phyloP scores from a whole-genome alignment of 2,888 invertebrate genomes.

The Tipula unca region DNA sequence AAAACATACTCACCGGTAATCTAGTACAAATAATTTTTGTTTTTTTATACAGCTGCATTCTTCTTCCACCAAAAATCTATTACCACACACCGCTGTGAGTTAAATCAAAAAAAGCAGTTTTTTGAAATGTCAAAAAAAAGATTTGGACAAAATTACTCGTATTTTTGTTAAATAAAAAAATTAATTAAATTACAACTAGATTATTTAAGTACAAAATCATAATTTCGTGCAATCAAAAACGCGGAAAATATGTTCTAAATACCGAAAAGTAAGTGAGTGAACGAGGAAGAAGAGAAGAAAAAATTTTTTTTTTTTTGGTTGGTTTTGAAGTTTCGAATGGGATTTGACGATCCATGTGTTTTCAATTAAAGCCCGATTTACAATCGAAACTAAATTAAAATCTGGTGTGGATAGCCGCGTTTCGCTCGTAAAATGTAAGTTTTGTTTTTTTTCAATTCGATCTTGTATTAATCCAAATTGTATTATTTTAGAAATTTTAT shows the following conservation, averaged over 20 bases:
- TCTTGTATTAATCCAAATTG: not conserved
- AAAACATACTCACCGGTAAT: not conserved
- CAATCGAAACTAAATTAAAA: not conserved
- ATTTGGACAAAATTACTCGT: not conserved
- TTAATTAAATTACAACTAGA: not conserved
- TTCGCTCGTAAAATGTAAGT: slow-evolving; percentile 3
- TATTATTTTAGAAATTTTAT: not conserved
- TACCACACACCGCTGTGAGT: not conserved
- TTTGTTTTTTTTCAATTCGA: not conserved
- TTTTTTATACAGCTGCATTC: not conserved
- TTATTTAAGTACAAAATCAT: not conserved
- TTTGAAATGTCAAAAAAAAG: not conserved
- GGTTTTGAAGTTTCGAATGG: slow-evolving; percentile 14
- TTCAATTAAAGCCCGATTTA: slow-evolving; percentile 8
- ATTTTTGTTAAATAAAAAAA: not conserved
- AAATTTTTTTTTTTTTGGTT: not conserved
- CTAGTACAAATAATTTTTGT: not conserved
- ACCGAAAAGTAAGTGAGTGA: not conserved
- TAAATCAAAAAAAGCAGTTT: not conserved
- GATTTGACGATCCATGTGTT: slow-evolving; percentile 14
- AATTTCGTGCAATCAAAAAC: not conserved
- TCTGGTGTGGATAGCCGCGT: not conserved
- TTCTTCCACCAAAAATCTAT: not conserved
- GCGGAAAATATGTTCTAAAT: not conserved
- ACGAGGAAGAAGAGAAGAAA: not conserved